Conservation (phyloP, 35 echinoderm and acorn worm species). For the Chiridota heheva region DNA sequence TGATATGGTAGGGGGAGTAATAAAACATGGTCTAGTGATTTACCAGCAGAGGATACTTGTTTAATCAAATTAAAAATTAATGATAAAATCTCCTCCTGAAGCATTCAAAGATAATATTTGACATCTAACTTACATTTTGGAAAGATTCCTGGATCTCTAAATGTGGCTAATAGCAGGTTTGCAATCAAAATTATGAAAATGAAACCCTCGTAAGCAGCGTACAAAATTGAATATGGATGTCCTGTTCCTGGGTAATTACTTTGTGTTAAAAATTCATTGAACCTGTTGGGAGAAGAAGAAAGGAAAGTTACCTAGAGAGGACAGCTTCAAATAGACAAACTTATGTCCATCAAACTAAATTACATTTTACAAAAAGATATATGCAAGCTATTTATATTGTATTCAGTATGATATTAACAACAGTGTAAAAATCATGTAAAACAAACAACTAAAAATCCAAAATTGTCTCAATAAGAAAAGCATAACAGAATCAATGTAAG, state of each 20-base stretch:
- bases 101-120: no score
- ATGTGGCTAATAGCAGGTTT: conserved; percentile 93
- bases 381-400: neutral
- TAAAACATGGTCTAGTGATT: no score
- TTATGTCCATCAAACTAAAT: neutral
- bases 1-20: no score
- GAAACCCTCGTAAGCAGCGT: conserved; percentile 77
- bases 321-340: neutral
- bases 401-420: no score
- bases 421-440: no score
- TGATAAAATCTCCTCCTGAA: no score
- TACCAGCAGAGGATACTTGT: no score
- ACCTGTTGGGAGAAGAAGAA: conserved; percentile 53
- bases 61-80: no score
- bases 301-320: neutral
- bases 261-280: conserved; percentile 46
- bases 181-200: conserved; percentile 76
- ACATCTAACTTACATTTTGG: conserved; percentile 88
- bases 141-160: conserved; percentile 92
- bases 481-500: no score
- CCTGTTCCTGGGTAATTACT: conserved; percentile 14
- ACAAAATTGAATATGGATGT: conserved; percentile 59
- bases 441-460: no score
- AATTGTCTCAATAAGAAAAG: no score
- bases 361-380: neutral